Percentiles rank a stretch among this genome's conserved stretches.
Evolutionary conservation across 2,888 invertebrate genomes (phyloP).

Genomic region (Trypoxylon attenuatum): DNA sequence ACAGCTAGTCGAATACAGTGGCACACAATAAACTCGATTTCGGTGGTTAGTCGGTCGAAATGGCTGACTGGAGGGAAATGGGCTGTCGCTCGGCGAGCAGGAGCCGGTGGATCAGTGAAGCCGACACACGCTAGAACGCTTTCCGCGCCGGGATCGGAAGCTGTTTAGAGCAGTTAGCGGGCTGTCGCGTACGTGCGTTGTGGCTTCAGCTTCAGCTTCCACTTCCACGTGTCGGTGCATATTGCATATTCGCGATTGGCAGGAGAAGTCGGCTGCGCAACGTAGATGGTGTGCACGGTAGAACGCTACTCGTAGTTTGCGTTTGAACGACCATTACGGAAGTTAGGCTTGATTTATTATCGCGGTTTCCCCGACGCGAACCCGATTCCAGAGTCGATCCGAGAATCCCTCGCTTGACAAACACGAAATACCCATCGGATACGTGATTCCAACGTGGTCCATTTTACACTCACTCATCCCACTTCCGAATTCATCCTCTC

Average conservation of each 20-base stretch:
- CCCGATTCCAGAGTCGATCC: conserved; percentile 15
- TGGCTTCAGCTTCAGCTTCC: no score
- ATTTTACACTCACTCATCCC: no score
- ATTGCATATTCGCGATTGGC: conserved; percentile 35
- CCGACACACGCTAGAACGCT: conserved; percentile 9
- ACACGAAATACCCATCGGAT: conserved; percentile 10
- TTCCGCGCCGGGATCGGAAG: background rate
- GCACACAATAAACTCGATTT: no score
- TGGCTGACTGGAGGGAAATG: background rate
- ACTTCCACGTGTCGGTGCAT: conserved; percentile 37
- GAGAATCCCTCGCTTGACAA: conserved; percentile 23
- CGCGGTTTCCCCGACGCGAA: conserved; percentile 23
- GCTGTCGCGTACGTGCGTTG: conserved; percentile 32
- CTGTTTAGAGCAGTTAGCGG: conserved; percentile 37
- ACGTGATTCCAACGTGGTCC: conserved; percentile 30
- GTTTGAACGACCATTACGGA: conserved; percentile 32
- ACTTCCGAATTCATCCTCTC: no score
- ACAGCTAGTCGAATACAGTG: no score
- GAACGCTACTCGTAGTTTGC: no score
- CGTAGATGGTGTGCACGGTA: no score
- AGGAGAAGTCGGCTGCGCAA: conserved; percentile 1
- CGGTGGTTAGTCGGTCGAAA: no score
- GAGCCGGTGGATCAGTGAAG: background rate
- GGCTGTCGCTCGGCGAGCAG: background rate
- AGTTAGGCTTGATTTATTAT: conserved; percentile 47